phyloP scores from a whole-genome alignment of 2,888 invertebrate genomes.

The Doris montereyensis region DNA sequence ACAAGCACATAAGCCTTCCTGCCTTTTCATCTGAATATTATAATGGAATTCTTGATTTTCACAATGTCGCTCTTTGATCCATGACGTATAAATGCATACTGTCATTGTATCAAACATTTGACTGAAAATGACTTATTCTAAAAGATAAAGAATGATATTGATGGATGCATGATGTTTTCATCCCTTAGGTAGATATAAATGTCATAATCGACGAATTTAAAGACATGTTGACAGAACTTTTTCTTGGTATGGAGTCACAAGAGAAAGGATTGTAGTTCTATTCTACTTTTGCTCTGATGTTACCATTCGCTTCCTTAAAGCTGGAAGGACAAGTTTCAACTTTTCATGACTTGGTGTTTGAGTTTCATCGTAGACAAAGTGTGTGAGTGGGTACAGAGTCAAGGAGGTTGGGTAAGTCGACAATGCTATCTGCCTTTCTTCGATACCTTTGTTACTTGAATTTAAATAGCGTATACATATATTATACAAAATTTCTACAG shows the following conservation, averaged over 20 bases:
- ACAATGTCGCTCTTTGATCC: too few species aligned
- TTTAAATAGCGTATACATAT: too few species aligned
- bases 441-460: too few species aligned
- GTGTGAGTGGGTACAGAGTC: slow-evolving; percentile 62
- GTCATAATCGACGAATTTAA: slow-evolving; percentile 62
- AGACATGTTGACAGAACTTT: slow-evolving; percentile 58
- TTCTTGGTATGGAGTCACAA: slow-evolving; percentile 57
- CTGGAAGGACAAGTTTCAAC: slow-evolving; percentile 51
- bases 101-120: too few species aligned
- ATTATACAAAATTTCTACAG: too few species aligned
- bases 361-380: slow-evolving; percentile 61
- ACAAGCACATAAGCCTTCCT: too few species aligned
- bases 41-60: too few species aligned
- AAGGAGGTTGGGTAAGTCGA: slow-evolving; percentile 71
- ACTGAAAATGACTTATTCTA: too few species aligned
- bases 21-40: too few species aligned
- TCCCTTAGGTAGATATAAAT: slow-evolving; percentile 48
- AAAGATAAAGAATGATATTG: too few species aligned
- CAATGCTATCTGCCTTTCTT: too few species aligned
- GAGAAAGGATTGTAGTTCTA: slow-evolving; percentile 65
- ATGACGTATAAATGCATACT: too few species aligned
- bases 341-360: slow-evolving; percentile 64
- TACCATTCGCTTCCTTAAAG: slow-evolving; percentile 57
- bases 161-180: neutral
- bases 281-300: slow-evolving; percentile 71